These are phyloP conservation scores for Oreochromis grahami DNA, from an alignment of 2,797 vertebrate genomes.

Conservation along the genomic window DNA sequence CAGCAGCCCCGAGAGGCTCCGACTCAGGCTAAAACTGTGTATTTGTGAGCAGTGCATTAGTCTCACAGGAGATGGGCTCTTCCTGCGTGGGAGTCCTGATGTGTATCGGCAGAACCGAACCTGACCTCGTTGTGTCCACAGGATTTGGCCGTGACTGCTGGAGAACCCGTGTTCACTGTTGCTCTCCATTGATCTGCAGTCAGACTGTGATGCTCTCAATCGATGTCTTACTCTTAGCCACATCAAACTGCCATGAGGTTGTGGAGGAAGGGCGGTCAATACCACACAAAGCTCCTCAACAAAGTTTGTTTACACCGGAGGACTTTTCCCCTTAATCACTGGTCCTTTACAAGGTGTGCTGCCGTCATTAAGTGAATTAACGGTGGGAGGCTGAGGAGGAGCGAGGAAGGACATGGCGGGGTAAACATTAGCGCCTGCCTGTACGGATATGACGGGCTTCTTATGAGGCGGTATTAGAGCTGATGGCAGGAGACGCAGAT, in stretches of 20 bases:
- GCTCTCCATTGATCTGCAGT: constrained; percentile 38
- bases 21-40: not conserved
- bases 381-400: constrained; percentile 8
- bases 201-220: constrained; percentile 18
- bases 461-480: constrained; percentile 52
- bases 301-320: constrained; percentile 53
- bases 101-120: constrained; percentile 21
- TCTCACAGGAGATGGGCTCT: not conserved
- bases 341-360: constrained; percentile 39
- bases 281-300: constrained; percentile 44
- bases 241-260: constrained; percentile 25
- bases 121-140: constrained; percentile 24
- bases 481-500: constrained; percentile 63
- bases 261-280: constrained; percentile 44
- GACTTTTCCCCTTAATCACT: constrained; percentile 57
- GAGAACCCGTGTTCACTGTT: constrained; percentile 14
- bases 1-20: not conserved
- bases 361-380: constrained; percentile 49
- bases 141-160: constrained; percentile 16
- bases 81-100: not conserved
- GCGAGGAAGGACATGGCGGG: not conserved
- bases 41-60: not conserved
- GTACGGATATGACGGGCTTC: constrained; percentile 18
- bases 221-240: constrained; percentile 38
- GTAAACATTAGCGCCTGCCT: constrained; percentile 51